Evolutionary conservation across 2,888 invertebrate genomes (phyloP).

Genomic region (Cordylochernes scorpioides): DNA sequence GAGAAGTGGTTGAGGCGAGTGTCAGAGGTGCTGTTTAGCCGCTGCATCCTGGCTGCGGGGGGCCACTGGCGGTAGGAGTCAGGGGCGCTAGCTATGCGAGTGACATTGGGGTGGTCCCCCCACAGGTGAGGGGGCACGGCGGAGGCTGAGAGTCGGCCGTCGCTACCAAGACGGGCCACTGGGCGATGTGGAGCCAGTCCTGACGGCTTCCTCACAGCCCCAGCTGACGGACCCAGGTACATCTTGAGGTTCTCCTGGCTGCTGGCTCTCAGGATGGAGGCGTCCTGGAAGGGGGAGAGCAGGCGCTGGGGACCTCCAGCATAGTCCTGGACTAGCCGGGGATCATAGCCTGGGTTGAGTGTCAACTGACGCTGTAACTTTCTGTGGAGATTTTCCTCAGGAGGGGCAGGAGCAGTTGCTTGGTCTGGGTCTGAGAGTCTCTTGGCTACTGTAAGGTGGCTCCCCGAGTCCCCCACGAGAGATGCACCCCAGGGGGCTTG

Average conservation of each 20-base stretch:
- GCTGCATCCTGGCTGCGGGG: slow-evolving; percentile 25
- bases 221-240: slow-evolving; percentile 2
- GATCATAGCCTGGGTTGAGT: slow-evolving; percentile 51
- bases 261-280: slow-evolving; percentile 2
- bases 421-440: slow-evolving; percentile 21
- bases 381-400: slow-evolving; percentile 31
- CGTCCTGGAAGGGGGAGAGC: slow-evolving; percentile 5
- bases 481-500: too few species aligned
- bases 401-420: slow-evolving; percentile 1
- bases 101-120: slow-evolving; percentile 31
- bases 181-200: slow-evolving; percentile 5
- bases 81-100: slow-evolving; percentile 45
- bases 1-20: slow-evolving; percentile 32
- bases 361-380: slow-evolving; percentile 53
- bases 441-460: slow-evolving; percentile 23
- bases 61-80: slow-evolving; percentile 29
- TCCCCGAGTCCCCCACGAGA: slow-evolving; percentile 17
- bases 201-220: slow-evolving; percentile 2
- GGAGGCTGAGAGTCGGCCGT: slow-evolving; percentile 5
- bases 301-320: slow-evolving; percentile 4
- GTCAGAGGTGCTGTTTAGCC: slow-evolving; percentile 31
- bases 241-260: slow-evolving; percentile 8
- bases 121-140: slow-evolving; percentile 2
- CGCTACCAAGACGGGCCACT: slow-evolving; percentile 10
- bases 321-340: slow-evolving; percentile 29